A percentile compares a stretch with the other conserved stretches of the same genome.
Evolutionary conservation across 2,888 invertebrate genomes (phyloP).

Genomic region (Pecten maximus): DNA sequence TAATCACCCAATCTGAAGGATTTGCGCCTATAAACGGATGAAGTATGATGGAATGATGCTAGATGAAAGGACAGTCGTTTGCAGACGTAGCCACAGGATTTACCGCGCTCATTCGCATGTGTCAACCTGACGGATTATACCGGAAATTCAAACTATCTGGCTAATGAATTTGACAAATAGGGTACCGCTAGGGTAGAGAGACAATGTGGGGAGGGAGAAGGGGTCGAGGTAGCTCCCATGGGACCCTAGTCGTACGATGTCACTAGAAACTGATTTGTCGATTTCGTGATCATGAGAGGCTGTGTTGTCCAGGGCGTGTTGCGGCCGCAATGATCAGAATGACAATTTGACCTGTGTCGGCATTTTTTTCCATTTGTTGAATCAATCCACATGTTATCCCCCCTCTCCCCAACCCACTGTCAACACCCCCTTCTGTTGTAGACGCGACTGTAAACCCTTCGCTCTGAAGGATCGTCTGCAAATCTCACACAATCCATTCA

Average conservation of each 20-base stretch:
- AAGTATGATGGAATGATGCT: constrained; percentile 23
- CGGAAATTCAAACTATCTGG: constrained; percentile 35
- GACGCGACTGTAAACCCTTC: not conserved
- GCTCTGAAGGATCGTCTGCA: constrained; percentile 1
- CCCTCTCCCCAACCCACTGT: not conserved
- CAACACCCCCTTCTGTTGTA: not conserved
- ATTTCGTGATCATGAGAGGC: not conserved
- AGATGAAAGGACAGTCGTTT: constrained; percentile 30
- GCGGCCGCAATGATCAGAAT: not conserved
- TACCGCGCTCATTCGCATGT: constrained; percentile 24
- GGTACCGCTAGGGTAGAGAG: not conserved
- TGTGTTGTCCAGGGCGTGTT: not conserved
- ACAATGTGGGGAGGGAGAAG: not conserved
- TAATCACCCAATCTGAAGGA: constrained; percentile 35
- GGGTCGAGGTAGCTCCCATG: not conserved
- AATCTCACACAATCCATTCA: constrained; percentile 13
- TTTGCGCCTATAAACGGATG: constrained; percentile 33
- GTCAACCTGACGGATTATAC: constrained; percentile 17
- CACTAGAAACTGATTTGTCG: not conserved
- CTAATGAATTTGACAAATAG: constrained; percentile 35
- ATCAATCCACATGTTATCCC: not conserved
- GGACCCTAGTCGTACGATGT: not conserved
- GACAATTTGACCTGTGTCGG: not conserved
- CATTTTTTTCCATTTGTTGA: not conserved
- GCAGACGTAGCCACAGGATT: constrained; percentile 29